Percentiles rank a stretch among this genome's conserved stretches.
Evolutionary conservation across 2,113 vertebrate species (phyloP).

Genomic region (Solea senegalensis): DNA sequence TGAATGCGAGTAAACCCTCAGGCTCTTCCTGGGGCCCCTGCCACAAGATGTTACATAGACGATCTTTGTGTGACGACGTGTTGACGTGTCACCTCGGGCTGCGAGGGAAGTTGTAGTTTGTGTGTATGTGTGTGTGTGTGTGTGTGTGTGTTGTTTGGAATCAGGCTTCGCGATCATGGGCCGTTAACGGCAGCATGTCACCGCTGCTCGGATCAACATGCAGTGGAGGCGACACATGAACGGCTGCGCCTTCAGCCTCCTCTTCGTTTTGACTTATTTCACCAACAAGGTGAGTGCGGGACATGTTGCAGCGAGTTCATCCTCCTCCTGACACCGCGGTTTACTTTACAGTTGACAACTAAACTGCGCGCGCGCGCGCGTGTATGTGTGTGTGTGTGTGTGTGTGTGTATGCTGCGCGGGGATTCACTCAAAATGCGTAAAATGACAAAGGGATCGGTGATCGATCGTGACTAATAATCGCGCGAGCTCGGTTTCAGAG

Average conservation of each 20-base stretch:
- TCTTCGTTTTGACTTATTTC: conserved; percentile 78
- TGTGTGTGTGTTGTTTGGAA: conserved; percentile 16
- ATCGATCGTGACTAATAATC: background rate
- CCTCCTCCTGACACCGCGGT: background rate
- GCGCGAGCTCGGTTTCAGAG: background rate
- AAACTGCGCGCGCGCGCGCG: too few species aligned
- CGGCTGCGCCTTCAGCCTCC: conserved; percentile 69
- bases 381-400: background rate
- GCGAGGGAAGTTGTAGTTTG: conserved; percentile 54
- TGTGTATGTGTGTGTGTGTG: too few species aligned
- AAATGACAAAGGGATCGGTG: background rate
- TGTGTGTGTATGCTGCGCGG: background rate
- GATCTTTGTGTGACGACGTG: conserved; percentile 44
- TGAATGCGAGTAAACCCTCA: too few species aligned
- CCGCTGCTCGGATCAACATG: conserved; percentile 59
- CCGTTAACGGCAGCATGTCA: conserved; percentile 38
- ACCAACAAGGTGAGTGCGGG: conserved; percentile 79
- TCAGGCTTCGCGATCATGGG: too few species aligned
- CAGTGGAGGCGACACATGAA: conserved; percentile 60
- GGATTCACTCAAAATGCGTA: background rate
- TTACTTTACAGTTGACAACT: background rate
- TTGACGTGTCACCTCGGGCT: conserved; percentile 56
- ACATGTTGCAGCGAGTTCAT: background rate
- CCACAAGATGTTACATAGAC: conserved; percentile 5
- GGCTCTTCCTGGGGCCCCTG: background rate